These are phyloP conservation scores for Synanceia verrucosa DNA, from an alignment of 2,797 vertebrate species.

Conservation along the genomic window DNA sequence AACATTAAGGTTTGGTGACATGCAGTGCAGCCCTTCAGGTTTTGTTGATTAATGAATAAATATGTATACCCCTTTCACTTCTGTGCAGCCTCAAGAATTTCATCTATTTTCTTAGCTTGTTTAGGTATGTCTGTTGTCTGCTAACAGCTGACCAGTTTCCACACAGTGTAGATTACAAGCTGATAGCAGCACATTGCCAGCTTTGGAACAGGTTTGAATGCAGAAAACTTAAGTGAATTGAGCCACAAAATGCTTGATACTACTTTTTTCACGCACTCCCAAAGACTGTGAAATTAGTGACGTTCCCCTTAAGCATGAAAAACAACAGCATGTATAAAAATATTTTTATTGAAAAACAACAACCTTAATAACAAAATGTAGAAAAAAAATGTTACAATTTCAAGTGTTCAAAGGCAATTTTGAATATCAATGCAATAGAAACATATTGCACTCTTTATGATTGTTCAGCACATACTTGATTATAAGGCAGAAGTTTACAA, in stretches of 20 bases:
- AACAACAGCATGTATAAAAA: constrained; percentile 56
- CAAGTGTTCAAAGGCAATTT: constrained; percentile 77
- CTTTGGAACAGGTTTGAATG: constrained; percentile 3
- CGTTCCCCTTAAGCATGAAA: background rate
- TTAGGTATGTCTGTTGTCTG: constrained; percentile 16
- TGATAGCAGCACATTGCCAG: background rate
- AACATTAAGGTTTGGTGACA: background rate
- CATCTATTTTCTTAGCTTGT: background rate
- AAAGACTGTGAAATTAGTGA: background rate
- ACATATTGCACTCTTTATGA: constrained; percentile 68
- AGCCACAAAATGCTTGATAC: background rate
- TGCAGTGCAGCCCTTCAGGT: background rate
- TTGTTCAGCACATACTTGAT: constrained; percentile 66
- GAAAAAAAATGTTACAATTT: constrained; percentile 66
- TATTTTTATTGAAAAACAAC: constrained; percentile 73
- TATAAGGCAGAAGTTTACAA: constrained; percentile 70
- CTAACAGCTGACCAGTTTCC: constrained; percentile 6
- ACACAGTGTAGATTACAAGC: background rate
- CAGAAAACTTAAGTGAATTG: background rate
- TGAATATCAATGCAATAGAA: constrained; percentile 58
- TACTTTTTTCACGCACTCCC: too few relatives aligned
- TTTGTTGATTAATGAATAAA: background rate
- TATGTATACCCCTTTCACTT: background rate
- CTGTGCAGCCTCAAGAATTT: background rate
- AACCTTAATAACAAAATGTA: constrained; percentile 49